These are phyloP conservation scores for Cairina moschata DNA, from an alignment of 2,113 vertebrate species.

Conservation along the genomic window DNA sequence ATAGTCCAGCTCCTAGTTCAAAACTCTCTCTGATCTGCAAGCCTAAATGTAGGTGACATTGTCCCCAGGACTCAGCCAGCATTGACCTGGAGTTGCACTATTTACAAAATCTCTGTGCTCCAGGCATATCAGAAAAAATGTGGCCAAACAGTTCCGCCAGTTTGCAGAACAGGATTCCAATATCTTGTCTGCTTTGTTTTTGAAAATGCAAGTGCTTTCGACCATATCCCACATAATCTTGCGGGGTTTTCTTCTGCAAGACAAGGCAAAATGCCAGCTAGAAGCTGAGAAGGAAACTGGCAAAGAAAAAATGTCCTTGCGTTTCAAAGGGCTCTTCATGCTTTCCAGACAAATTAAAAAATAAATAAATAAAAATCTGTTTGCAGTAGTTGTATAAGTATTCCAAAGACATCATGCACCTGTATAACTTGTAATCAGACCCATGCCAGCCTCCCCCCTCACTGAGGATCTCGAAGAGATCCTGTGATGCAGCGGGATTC, in stretches of 20 bases:
- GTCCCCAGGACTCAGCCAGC: neutral
- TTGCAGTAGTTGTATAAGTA: neutral
- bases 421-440: neutral
- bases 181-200: conserved; percentile 43
- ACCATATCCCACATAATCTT: neutral
- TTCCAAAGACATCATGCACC: neutral
- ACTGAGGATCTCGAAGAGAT: neutral
- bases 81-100: neutral
- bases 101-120: conserved; percentile 32
- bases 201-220: neutral
- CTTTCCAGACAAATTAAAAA: neutral
- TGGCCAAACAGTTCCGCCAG: conserved; percentile 21
- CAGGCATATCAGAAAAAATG: conserved; percentile 47
- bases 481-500: neutral
- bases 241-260: neutral
- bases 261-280: conserved; percentile 30
- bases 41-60: neutral
- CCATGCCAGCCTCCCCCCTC: neutral
- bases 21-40: neutral
- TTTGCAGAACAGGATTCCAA: conserved; percentile 48
- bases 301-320: conserved; percentile 13
- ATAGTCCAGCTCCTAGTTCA: neutral
- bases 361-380: neutral
- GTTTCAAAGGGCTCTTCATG: neutral
- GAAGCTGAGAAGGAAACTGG: conserved; percentile 32